These are phyloP conservation scores for Bugula neritina DNA, from an alignment of 2,888 invertebrate species.

Conservation along the genomic window DNA sequence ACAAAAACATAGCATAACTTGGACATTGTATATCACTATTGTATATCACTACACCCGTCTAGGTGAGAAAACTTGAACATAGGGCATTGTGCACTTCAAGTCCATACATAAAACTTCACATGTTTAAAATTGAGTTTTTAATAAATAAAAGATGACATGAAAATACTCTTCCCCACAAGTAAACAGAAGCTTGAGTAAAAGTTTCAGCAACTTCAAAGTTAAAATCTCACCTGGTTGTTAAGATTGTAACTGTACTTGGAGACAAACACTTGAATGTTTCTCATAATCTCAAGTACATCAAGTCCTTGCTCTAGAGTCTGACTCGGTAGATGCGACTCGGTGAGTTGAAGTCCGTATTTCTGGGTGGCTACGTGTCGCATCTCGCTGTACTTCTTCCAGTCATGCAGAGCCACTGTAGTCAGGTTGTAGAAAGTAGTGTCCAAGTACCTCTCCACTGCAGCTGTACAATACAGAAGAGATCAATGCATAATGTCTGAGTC, in stretches of 20 bases:
- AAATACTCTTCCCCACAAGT: too few relatives aligned
- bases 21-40: too few relatives aligned
- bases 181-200: too few relatives aligned
- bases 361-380: constrained; percentile 86
- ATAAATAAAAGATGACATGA: too few relatives aligned
- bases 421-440: constrained; percentile 93
- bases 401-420: constrained; percentile 91
- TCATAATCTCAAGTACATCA: constrained; percentile 93
- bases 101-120: too few relatives aligned
- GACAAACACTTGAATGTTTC: constrained; percentile 90
- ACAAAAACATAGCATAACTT: too few relatives aligned
- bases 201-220: too few relatives aligned
- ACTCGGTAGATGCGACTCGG: constrained; percentile 89
- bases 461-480: constrained; percentile 40
- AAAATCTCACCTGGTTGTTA: constrained; percentile 70
- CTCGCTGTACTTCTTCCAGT: constrained; percentile 94
- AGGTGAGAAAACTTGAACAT: too few relatives aligned
- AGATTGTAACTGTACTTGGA: constrained; percentile 88
- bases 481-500: too few relatives aligned
- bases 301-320: constrained; percentile 92
- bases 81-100: too few relatives aligned
- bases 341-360: constrained; percentile 72
- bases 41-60: too few relatives aligned
- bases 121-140: too few relatives aligned
- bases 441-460: constrained; percentile 77